Base-by-base conservation (phyloP, 2,888 invertebrate species). In the Unio pictorum region DNA sequence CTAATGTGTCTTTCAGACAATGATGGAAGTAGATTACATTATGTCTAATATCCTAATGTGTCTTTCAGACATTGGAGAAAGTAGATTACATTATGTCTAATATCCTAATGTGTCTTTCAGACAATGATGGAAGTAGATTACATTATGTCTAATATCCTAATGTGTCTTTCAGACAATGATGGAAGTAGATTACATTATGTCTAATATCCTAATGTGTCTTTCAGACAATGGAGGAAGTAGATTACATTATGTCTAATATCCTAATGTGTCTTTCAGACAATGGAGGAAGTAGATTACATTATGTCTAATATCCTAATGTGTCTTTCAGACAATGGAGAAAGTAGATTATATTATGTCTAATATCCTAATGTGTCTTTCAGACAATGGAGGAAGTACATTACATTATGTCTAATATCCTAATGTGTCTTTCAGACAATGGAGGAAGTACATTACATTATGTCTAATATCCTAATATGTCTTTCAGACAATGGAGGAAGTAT, bases 281-380 rank as follows among this genome's bases (percentile, higher is more conserved):
- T 87, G 84, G 71, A 75, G 58, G 56, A 34, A 18, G 78, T 89
- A 57, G 89, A 89, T 75, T 75, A 78, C 11, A 68, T 87, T 18
- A 89, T 89, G 87, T 80, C 88, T 7, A 83, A 86, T 67, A 68
- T 89, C 20, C 69, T 89, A 4, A 4, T 73, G 61, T 26, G 34
- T 18, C 34, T 78, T 67, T 15, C 80, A 88, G 88, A 76, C 73
- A 20, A 84, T 88, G 85, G 71, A 75, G 59, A 56, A 34, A 18
- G 78, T 89, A 57, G 89, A 89, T 75, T 75, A 78, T 15, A 68
- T 87, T 18, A 89, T 89, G 87, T 80, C 88, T 7, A 83, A 86
- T 67, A 68, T 89, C 18, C 69, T 89, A 30, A 34, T 34, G 7
- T 26, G 34, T 18, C 34, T 78, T 67, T 15, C 80, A 88, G 88